Conservation (phyloP, 2,888 invertebrate species). For the Prosopocoilus inquinatus region DNA sequence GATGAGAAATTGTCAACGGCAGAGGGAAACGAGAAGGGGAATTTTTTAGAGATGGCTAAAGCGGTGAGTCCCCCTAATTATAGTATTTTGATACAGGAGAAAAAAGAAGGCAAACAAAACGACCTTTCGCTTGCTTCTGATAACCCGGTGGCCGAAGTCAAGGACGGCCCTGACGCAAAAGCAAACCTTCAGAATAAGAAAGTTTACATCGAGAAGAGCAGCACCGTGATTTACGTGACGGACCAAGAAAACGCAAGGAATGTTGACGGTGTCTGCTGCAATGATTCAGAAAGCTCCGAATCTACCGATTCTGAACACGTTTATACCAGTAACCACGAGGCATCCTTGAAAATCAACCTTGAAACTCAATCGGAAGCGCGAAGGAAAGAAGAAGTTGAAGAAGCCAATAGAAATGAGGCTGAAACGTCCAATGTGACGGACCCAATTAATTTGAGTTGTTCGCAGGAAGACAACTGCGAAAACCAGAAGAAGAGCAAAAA, state of each 20-base stretch:
- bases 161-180: neutral
- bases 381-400: neutral
- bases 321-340: neutral
- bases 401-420: neutral
- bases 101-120: neutral
- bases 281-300: constrained; percentile 15
- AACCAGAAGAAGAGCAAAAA: constrained; percentile 22
- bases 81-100: constrained; percentile 24
- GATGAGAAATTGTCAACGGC: constrained; percentile 9
- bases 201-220: constrained; percentile 47
- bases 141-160: neutral
- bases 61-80: constrained; percentile 45
- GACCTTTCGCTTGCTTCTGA: neutral
- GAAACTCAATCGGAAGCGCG: too few species aligned
- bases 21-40: constrained; percentile 9
- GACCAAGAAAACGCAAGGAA: constrained; percentile 25
- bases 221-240: constrained; percentile 46
- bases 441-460: too few species aligned
- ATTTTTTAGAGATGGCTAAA: constrained; percentile 35
- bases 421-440: too few species aligned
- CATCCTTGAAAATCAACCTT: neutral
- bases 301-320: constrained; percentile 14
- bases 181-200: constrained; percentile 23
- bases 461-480: constrained; percentile 12
- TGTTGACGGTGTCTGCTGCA: constrained; percentile 6